Percentiles rank a stretch among this genome's conserved stretches.
Evolutionary conservation across 2,113 vertebrate genomes (phyloP).

Genomic region (Balaeniceps rex): DNA sequence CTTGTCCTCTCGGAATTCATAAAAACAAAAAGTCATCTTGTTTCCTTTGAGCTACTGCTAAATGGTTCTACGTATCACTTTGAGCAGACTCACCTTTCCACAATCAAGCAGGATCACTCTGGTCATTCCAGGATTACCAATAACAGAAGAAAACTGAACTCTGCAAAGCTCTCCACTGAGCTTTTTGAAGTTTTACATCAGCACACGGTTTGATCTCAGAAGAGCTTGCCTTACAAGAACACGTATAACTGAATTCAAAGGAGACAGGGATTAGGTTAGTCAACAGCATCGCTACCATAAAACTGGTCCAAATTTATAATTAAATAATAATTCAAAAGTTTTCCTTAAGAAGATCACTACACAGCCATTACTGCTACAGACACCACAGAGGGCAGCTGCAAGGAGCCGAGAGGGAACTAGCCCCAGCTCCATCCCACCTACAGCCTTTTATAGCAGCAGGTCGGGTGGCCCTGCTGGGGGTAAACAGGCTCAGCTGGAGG

Average conservation of each 20-base stretch:
- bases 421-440: neutral
- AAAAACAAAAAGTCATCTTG: neutral
- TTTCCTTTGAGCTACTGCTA: neutral
- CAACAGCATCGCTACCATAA: neutral
- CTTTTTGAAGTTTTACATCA: neutral
- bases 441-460: neutral
- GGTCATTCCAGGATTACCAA: neutral
- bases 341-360: neutral
- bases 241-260: neutral
- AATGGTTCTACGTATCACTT: neutral
- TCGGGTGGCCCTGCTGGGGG: neutral
- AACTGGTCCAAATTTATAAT: neutral
- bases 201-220: neutral
- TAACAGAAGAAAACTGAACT: neutral
- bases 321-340: neutral
- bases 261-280: neutral
- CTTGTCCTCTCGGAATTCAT: neutral
- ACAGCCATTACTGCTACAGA: neutral
- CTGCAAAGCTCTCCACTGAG: neutral
- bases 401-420: neutral
- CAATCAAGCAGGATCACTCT: neutral
- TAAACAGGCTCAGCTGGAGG: neutral
- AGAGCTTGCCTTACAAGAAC: neutral
- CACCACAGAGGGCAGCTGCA: fast-evolving
- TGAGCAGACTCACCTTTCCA: neutral